Conservation (phyloP, 2,888 invertebrate genomes). For the Ochropacha duplaris region DNA sequence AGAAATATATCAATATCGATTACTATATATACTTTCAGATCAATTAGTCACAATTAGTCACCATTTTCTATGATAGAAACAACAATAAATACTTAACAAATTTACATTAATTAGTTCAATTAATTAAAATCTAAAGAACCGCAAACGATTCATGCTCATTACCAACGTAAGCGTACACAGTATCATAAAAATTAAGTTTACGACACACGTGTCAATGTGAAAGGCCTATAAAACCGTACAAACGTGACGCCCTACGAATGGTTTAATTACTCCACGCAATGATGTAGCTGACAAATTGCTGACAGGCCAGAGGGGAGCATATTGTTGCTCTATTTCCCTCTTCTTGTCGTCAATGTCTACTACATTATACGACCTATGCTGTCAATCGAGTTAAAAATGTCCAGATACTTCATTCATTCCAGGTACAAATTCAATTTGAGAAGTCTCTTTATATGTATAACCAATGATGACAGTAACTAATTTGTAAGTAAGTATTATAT, state of each 20-base stretch:
- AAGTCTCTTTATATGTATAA: too few species aligned
- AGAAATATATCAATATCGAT: too few species aligned
- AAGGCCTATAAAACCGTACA: slow-evolving; percentile 31
- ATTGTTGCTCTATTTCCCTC: slow-evolving; percentile 23
- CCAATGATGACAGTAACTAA: too few species aligned
- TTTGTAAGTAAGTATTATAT: too few species aligned
- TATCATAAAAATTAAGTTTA: slow-evolving; percentile 39
- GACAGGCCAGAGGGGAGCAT: slow-evolving; percentile 34
- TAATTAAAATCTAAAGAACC: background rate
- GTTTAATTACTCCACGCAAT: slow-evolving; percentile 59
- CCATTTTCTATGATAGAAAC: too few species aligned
- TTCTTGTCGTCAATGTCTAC: slow-evolving; percentile 9
- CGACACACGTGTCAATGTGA: slow-evolving; percentile 26
- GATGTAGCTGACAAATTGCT: slow-evolving; percentile 59
- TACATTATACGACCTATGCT: background rate
- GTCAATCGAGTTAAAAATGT: too few species aligned
- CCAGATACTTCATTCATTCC: too few species aligned
- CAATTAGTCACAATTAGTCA: too few species aligned
- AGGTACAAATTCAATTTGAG: too few species aligned
- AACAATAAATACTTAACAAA: too few species aligned
- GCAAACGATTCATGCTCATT: slow-evolving; percentile 12
- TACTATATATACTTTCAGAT: too few species aligned
- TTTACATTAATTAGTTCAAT: too few species aligned
- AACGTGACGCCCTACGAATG: slow-evolving; percentile 29
- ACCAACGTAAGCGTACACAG: slow-evolving; percentile 7